Conservation (phyloP, 1,140 invertebrate genomes). For the Hyles vespertilio region DNA sequence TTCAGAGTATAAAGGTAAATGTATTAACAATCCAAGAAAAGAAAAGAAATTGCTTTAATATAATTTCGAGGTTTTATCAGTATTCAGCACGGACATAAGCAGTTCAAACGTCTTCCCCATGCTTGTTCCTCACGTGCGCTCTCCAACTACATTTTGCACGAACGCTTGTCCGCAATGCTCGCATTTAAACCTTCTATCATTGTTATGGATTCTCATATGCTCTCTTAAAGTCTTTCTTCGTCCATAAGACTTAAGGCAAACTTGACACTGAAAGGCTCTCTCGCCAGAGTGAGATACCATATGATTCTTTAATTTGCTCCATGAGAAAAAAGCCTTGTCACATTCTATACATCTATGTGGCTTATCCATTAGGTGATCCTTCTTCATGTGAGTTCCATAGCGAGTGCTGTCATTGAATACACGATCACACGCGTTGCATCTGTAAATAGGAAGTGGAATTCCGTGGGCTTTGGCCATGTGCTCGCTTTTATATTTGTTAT, state of each 20-base stretch:
- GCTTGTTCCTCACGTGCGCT: slow-evolving; percentile 30
- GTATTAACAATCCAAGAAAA: too few relatives aligned
- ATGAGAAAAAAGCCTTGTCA: slow-evolving; percentile 34
- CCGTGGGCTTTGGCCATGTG: slow-evolving; percentile 31
- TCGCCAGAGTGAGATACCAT: slow-evolving; percentile 76
- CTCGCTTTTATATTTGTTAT: slow-evolving; percentile 14
- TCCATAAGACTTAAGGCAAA: slow-evolving; percentile 78
- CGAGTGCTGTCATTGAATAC: slow-evolving; percentile 11
- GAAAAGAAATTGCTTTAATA: too few relatives aligned
- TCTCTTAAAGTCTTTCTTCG: slow-evolving; percentile 68
- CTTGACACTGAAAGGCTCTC: slow-evolving; percentile 67
- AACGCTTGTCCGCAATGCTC: slow-evolving; percentile 36
- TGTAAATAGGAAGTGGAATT: slow-evolving; percentile 8
- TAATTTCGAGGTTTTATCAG: too few relatives aligned
- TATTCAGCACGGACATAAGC: not conserved
- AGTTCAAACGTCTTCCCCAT: slow-evolving; percentile 20
- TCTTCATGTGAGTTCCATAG: slow-evolving; percentile 16
- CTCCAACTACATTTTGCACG: slow-evolving; percentile 32
- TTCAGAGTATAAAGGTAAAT: too few relatives aligned
- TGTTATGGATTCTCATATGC: slow-evolving; percentile 73
- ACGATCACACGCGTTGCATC: slow-evolving; percentile 33
- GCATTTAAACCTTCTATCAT: slow-evolving; percentile 44
- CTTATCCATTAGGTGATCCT: slow-evolving; percentile 28
- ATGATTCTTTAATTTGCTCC: slow-evolving; percentile 49
- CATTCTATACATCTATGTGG: slow-evolving; percentile 42